A percentile compares a stretch with the other conserved stretches of the same genome.
phyloP scores from a whole-genome alignment of 2,888 invertebrate species.

The Drosophila lacicola region DNA sequence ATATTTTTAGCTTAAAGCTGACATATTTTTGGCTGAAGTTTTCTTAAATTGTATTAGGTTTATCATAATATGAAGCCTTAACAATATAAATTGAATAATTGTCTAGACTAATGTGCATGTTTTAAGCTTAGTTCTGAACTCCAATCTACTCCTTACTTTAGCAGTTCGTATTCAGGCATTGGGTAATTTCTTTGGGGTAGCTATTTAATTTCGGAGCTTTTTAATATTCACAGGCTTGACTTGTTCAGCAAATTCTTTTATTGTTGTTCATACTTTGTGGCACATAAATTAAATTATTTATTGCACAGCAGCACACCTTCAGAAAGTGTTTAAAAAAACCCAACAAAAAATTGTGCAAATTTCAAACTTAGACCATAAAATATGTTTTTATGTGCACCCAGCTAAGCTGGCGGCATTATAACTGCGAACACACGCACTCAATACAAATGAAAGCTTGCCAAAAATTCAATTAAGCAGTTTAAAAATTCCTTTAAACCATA shows the following conservation, averaged over 20 bases:
- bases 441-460: slow-evolving; percentile 21
- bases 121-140: no score
- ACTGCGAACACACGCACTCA: slow-evolving; percentile 44
- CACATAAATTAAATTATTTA: slow-evolving; percentile 20
- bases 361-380: slow-evolving; percentile 58
- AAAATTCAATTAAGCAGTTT: slow-evolving; percentile 47
- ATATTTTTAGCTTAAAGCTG: slow-evolving; percentile 42
- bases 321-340: slow-evolving; percentile 16
- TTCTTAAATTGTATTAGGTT: slow-evolving; percentile 2
- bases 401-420: slow-evolving; percentile 60
- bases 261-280: slow-evolving; percentile 32
- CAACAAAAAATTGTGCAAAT: slow-evolving; percentile 36
- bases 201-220: background rate
- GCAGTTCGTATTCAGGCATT: background rate
- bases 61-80: background rate
- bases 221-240: slow-evolving; percentile 17
- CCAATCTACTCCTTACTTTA: background rate
- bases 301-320: slow-evolving; percentile 29
- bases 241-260: slow-evolving; percentile 24
- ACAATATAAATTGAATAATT: background rate
- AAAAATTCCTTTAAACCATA: slow-evolving; percentile 58
- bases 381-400: slow-evolving; percentile 60
- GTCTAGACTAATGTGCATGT: background rate
- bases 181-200: background rate
- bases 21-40: slow-evolving; percentile 18